Base-by-base conservation (phyloP, 2,797 vertebrate genomes). In the Takifugu rubripes region DNA sequence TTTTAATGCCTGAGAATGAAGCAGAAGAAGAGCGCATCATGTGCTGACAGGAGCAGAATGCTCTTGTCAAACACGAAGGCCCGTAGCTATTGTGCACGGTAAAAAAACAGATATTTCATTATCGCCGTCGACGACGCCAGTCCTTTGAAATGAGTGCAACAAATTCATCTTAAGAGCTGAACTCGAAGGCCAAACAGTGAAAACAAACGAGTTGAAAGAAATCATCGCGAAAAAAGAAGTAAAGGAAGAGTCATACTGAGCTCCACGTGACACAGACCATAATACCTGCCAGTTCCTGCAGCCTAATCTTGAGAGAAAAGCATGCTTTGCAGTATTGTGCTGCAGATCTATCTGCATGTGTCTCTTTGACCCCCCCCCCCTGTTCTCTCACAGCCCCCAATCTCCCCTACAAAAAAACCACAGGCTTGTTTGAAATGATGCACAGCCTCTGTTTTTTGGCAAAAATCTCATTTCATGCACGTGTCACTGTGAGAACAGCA, bases 291-390 rank as follows among this genome's bases (percentile, higher is more conserved):
- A 27, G 5, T 16, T 29, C 24, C 16, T 61, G 40, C 25, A 49
- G 26, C 42, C 29, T 26, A 10, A 59, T 61, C 21, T 64, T 45
- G 56, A 52, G 56, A 25, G 26, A 46, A 54, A 57, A 53, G 7
- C 25, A 6, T n/a, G 50, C 25, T 26, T 40, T 5, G 31, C 62
- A 9, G 16, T 25, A n/a, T 48, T 49, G 3, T 54, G 26, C 47
- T 33, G 54, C 53, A 55, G 33, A 47, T 17, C 47, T 59, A 33
- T 66, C 59, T 54, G 11, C 3, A 16, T 42, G 45, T 44, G n/a
- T 57, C 59, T 31, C 21, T 60, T 45, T 59, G 49, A 66, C 47
- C 44, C 50, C n/a, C 27, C 21, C 25, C 6, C 49, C 25, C 10
- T 12, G n/a, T 11, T 25, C 17, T 48, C 46, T 25, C n/a, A 48